A percentile compares a stretch with the other conserved stretches of the same genome.
Conservation (phyloP, 2,888 invertebrate species). For the Eledona agricola region DNA sequence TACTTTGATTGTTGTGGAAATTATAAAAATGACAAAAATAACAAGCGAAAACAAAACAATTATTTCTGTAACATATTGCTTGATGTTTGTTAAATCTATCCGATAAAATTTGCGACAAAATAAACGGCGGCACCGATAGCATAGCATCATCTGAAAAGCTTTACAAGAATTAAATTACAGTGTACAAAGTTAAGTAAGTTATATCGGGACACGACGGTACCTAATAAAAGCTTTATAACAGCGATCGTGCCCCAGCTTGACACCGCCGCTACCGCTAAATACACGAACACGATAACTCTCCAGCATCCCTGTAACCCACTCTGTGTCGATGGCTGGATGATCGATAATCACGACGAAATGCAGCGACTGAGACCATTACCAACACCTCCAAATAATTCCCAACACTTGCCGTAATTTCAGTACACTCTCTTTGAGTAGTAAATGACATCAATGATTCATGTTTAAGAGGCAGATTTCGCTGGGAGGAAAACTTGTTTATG, state of each 20-base stretch:
- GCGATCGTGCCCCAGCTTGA: constrained; percentile 15
- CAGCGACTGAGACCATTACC: constrained; percentile 27
- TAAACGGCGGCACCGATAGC: too few species aligned
- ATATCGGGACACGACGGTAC: constrained; percentile 6
- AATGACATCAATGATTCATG: constrained; percentile 33
- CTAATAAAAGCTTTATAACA: constrained; percentile 19
- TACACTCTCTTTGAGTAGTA: constrained; percentile 31
- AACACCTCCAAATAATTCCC: constrained; percentile 30
- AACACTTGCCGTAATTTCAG: constrained; percentile 35
- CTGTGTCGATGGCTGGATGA: constrained; percentile 12
- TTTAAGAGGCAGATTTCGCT: too few species aligned
- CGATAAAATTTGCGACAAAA: too few species aligned
- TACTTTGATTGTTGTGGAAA: too few species aligned
- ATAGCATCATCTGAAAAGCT: constrained; percentile 1
- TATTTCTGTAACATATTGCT: too few species aligned
- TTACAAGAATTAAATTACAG: constrained; percentile 15
- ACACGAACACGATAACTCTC: constrained; percentile 14
- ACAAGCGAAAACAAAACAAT: too few species aligned
- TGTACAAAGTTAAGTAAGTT: constrained; percentile 14
- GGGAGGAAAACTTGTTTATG: too few species aligned
- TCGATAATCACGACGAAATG: constrained; percentile 31
- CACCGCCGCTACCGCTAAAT: constrained; percentile 16
- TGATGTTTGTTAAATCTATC: too few species aligned
- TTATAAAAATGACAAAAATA: too few species aligned
- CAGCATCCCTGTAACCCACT: constrained; percentile 14